Conservation (phyloP, 1,140 invertebrate species). For the Trypoxylus dichotomus region DNA sequence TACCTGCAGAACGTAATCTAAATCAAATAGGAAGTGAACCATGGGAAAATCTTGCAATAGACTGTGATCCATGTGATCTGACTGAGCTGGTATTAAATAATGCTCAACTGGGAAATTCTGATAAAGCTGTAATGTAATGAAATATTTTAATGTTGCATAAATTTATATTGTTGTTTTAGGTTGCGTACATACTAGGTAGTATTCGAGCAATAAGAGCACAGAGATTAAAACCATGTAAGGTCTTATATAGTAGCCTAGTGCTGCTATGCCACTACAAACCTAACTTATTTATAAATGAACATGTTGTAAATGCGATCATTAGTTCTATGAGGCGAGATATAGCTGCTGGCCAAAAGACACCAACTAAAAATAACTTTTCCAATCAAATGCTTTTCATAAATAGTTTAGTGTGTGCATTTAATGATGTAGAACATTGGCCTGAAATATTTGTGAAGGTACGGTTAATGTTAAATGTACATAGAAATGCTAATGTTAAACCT, state of each 20-base stretch:
- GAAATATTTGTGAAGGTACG: conserved; percentile 74
- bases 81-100: conserved; percentile 62
- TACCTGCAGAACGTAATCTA: conserved; percentile 39
- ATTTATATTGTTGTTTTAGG: conserved; percentile 46
- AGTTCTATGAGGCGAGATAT: conserved; percentile 80
- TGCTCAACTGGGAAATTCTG: conserved; percentile 63
- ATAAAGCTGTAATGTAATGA: conserved; percentile 62
- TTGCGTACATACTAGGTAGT: conserved; percentile 59
- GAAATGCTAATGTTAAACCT: too few relatives aligned
- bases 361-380: conserved; percentile 75
- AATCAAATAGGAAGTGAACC: conserved; percentile 52
- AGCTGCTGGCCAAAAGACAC: conserved; percentile 68
- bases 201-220: conserved; percentile 68
- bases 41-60: conserved; percentile 61
- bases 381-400: conserved; percentile 86
- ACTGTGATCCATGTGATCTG: conserved; percentile 63
- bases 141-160: conserved; percentile 22
- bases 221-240: conserved; percentile 77
- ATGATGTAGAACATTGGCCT: conserved; percentile 77
- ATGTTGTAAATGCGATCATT: conserved; percentile 77
- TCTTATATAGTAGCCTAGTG: conserved; percentile 75
- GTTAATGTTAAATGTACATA: not conserved
- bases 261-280: conserved; percentile 82
- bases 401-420: conserved; percentile 79
- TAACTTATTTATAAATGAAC: conserved; percentile 77